Conservation (phyloP, 2,888 invertebrate genomes). For the Brachypterus glaber region DNA sequence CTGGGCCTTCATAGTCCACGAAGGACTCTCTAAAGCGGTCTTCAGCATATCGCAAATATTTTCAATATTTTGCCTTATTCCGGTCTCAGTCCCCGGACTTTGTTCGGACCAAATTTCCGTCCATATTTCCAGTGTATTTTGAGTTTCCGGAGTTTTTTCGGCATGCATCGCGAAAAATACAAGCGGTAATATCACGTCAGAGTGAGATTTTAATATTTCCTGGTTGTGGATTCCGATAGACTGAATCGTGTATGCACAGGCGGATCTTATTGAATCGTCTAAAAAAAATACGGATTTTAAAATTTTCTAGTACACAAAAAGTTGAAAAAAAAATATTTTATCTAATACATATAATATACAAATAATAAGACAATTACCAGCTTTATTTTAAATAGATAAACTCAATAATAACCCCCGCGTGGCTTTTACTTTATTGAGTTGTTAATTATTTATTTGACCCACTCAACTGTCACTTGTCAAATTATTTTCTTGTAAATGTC, state of each 20-base stretch:
- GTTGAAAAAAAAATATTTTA: too few species aligned
- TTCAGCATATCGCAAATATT: slow-evolving; percentile 63
- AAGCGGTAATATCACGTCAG: slow-evolving; percentile 65
- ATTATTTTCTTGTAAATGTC: too few species aligned
- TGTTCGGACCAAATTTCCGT: slow-evolving; percentile 85
- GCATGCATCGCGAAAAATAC: slow-evolving; percentile 89
- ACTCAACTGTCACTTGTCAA: too few species aligned
- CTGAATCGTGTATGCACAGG: slow-evolving; percentile 66
- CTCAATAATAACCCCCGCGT: too few species aligned
- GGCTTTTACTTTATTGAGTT: too few species aligned
- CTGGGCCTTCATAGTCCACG: slow-evolving; percentile 82
- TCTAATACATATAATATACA: too few species aligned
- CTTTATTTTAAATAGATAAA: too few species aligned
- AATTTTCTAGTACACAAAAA: too few species aligned
- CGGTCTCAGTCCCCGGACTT: slow-evolving; percentile 78
- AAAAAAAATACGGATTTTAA: too few species aligned
- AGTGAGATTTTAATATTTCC: slow-evolving; percentile 71
- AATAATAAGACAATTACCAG: too few species aligned
- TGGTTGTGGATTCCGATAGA: slow-evolving; percentile 75
- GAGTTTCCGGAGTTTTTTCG: slow-evolving; percentile 56
- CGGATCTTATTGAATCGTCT: slow-evolving; percentile 67
- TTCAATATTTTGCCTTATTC: slow-evolving; percentile 65
- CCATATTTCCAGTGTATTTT: slow-evolving; percentile 63
- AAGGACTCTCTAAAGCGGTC: slow-evolving; percentile 65
- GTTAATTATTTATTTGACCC: too few species aligned